phyloP scores from a whole-genome alignment of 2,113 vertebrate species.

The Menura novaehollandiae region DNA sequence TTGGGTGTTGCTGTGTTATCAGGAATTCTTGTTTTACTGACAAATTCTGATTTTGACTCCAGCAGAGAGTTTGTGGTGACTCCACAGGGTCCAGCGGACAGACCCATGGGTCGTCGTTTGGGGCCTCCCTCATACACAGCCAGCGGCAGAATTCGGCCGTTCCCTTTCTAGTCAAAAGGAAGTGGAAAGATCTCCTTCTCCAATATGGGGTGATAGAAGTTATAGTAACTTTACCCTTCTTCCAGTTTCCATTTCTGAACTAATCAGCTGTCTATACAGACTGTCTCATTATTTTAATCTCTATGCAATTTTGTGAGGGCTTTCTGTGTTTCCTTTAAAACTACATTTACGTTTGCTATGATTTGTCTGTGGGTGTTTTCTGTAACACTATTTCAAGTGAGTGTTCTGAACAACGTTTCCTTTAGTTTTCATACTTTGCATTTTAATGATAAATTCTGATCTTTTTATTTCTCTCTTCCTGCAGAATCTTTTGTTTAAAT shows the following conservation, averaged over 20 bases:
- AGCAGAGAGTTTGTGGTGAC: not conserved
- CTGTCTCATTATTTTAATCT: not conserved
- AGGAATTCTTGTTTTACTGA: not conserved
- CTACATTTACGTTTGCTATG: not conserved
- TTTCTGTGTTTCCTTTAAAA: not conserved
- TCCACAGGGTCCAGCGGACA: not conserved
- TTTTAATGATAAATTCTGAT: not conserved
- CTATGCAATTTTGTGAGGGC: not conserved
- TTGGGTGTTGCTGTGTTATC: not conserved
- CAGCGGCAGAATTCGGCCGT: not conserved
- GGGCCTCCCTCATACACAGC: accelerated
- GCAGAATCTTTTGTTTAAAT: not conserved
- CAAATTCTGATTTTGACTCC: not conserved
- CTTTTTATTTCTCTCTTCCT: not conserved
- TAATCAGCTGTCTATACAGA: not conserved
- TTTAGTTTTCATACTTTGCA: not conserved
- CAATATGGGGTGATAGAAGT: not conserved
- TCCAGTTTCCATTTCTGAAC: not conserved
- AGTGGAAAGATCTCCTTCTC: not conserved
- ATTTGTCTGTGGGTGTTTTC: not conserved
- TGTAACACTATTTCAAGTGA: not conserved
- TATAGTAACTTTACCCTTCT: not conserved
- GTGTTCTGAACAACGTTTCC: not conserved
- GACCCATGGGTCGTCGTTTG: accelerated
- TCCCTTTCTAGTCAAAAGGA: not conserved